phyloP scores from a whole-genome alignment of 2,888 invertebrate species.

The Napeogenes sylphis region DNA sequence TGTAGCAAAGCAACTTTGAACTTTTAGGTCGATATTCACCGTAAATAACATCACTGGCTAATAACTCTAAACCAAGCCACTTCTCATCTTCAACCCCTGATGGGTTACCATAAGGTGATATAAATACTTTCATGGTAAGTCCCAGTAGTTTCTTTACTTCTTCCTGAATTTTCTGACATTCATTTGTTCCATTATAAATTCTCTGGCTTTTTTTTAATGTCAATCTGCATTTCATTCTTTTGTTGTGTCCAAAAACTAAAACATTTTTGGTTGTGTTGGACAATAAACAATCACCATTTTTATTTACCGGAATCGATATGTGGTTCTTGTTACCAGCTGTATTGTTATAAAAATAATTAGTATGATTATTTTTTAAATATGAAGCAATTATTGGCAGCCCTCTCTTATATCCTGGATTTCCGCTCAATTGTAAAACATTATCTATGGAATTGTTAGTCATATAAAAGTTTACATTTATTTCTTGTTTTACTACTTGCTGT shows the following conservation, averaged over 20 bases:
- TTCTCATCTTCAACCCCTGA: conserved; percentile 44
- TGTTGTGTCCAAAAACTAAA: conserved; percentile 71
- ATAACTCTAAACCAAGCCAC: conserved; percentile 47
- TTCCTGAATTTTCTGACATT: conserved; percentile 52
- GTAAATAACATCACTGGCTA: conserved; percentile 37
- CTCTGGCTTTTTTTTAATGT: conserved; percentile 32
- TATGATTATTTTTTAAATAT: conserved; percentile 48
- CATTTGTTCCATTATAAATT: conserved; percentile 40
- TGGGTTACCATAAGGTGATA: conserved; percentile 64
- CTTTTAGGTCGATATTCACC: conserved; percentile 45
- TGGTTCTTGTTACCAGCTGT: conserved; percentile 34
- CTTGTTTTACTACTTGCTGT: conserved; percentile 49
- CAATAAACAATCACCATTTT: conserved; percentile 61
- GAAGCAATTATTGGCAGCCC: conserved; percentile 80
- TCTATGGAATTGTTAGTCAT: conserved; percentile 51
- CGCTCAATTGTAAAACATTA: conserved; percentile 73
- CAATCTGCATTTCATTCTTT: conserved; percentile 64
- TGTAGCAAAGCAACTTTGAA: conserved; percentile 51
- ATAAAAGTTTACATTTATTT: conserved; percentile 53
- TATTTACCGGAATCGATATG: conserved; percentile 54
- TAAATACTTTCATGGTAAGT: conserved; percentile 37
- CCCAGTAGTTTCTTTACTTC: conserved; percentile 43
- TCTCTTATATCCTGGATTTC: conserved; percentile 85
- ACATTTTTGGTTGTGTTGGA: conserved; percentile 49
- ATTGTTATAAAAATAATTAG: conserved; percentile 51